phyloP scores from a whole-genome alignment of 1,140 invertebrate species.

The Neodiprion lecontei region DNA sequence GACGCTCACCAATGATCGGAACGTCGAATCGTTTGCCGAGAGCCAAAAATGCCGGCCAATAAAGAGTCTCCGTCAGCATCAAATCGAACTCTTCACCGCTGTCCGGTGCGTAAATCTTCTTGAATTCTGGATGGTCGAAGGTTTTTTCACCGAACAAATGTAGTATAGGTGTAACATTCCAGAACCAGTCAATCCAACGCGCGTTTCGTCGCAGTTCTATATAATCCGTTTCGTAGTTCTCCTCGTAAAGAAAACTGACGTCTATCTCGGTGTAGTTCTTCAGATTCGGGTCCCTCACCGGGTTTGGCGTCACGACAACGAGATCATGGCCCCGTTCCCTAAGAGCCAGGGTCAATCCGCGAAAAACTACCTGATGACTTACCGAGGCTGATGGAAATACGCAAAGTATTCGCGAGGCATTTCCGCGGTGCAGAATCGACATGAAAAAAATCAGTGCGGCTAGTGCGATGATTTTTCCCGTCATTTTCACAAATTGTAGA shows the following conservation, averaged over 20 bases:
- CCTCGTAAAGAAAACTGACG: constrained; percentile 8
- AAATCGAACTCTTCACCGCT: not conserved
- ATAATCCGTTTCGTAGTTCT: not conserved
- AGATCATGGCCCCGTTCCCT: constrained; percentile 48
- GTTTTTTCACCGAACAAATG: not conserved
- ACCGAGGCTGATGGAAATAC: constrained; percentile 28
- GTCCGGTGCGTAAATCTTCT: not conserved
- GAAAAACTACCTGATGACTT: constrained; percentile 42
- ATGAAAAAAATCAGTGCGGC: too few species aligned
- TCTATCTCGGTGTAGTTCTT: constrained; percentile 30
- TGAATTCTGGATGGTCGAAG: not conserved
- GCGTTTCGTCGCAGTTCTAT: not conserved
- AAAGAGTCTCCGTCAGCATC: constrained; percentile 19
- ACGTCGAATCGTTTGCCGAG: constrained; percentile 36
- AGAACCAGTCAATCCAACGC: not conserved
- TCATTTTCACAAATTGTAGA: too few species aligned
- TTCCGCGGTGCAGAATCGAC: not conserved
- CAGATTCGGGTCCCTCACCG: constrained; percentile 25
- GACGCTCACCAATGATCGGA: constrained; percentile 38
- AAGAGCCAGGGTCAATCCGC: constrained; percentile 35
- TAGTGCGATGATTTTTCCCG: too few species aligned
- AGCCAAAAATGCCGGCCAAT: constrained; percentile 7
- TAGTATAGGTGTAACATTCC: not conserved
- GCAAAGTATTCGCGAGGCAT: constrained; percentile 31
- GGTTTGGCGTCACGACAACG: constrained; percentile 41